phyloP scores from a whole-genome alignment of 2,888 invertebrate species.

The Molanna angustata region DNA sequence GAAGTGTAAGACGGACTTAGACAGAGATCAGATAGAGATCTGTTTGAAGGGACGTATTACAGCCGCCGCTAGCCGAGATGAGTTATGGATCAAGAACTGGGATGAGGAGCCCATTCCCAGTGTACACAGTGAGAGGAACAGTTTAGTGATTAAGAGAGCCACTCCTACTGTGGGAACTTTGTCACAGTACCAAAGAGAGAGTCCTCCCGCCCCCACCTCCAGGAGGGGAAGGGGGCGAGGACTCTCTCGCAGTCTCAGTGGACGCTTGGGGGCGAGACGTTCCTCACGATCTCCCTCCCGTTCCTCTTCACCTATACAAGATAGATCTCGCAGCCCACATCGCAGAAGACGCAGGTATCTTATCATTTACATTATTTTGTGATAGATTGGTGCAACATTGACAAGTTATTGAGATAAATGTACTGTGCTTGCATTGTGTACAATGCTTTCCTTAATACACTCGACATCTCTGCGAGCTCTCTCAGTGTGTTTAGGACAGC shows the following conservation, averaged over 20 bases:
- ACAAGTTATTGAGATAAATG: no score
- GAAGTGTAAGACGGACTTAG: slow-evolving; percentile 82
- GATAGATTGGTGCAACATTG: no score
- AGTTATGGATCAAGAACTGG: slow-evolving; percentile 92
- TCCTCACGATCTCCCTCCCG: slow-evolving; percentile 9
- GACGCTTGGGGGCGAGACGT: slow-evolving; percentile 49
- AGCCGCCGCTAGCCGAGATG: slow-evolving; percentile 83
- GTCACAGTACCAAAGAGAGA: slow-evolving; percentile 52
- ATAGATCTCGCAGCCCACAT: slow-evolving; percentile 27
- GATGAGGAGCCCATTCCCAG: slow-evolving; percentile 89
- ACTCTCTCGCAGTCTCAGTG: no score
- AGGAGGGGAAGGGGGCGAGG: slow-evolving; percentile 51
- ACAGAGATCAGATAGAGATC: slow-evolving; percentile 92
- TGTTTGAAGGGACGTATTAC: slow-evolving; percentile 93
- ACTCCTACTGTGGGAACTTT: slow-evolving; percentile 51
- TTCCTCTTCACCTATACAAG: slow-evolving; percentile 11
- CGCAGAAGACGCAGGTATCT: slow-evolving; percentile 21
- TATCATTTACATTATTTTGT: no score
- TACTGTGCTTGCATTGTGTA: no score
- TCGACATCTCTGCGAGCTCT: no score
- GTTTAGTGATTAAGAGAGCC: slow-evolving; percentile 48
- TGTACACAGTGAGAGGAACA: slow-evolving; percentile 75
- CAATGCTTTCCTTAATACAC: no score
- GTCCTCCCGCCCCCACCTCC: slow-evolving; percentile 34
- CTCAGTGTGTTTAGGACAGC: no score